Conservation (phyloP, 2,888 invertebrate species). For the Diaperis boleti region DNA sequence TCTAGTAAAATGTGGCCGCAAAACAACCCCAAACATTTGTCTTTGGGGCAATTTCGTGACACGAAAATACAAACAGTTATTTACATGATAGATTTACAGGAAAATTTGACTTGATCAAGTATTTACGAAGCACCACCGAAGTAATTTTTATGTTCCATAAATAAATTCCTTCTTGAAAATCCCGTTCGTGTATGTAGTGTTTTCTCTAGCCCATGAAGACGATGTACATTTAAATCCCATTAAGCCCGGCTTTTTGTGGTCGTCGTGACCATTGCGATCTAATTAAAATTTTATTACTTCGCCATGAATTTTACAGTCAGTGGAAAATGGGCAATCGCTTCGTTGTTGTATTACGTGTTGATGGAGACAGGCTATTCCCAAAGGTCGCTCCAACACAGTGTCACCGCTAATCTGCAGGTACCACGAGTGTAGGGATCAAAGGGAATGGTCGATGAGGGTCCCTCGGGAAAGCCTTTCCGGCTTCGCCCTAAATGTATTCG, state of each 20-base stretch:
- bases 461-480: constrained; percentile 43
- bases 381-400: constrained; percentile 50
- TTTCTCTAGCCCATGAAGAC: background rate
- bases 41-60: constrained; percentile 39
- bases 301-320: constrained; percentile 40
- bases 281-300: constrained; percentile 39
- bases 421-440: constrained; percentile 52
- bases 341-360: constrained; percentile 40
- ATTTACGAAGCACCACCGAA: constrained; percentile 18
- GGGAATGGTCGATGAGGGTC: constrained; percentile 50
- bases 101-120: constrained; percentile 39
- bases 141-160: constrained; percentile 37
- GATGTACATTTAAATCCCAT: constrained; percentile 29
- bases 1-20: constrained; percentile 22
- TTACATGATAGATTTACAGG: constrained; percentile 44
- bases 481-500: constrained; percentile 50
- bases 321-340: constrained; percentile 36
- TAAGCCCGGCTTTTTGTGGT: constrained; percentile 22
- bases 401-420: constrained; percentile 57
- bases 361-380: constrained; percentile 40
- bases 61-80: constrained; percentile 40
- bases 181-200: background rate
- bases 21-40: constrained; percentile 38
- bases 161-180: background rate
- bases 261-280: constrained; percentile 12